These are phyloP conservation scores for Physella acuta DNA, from an alignment of 1,140 invertebrate genomes.

Conservation along the genomic window DNA sequence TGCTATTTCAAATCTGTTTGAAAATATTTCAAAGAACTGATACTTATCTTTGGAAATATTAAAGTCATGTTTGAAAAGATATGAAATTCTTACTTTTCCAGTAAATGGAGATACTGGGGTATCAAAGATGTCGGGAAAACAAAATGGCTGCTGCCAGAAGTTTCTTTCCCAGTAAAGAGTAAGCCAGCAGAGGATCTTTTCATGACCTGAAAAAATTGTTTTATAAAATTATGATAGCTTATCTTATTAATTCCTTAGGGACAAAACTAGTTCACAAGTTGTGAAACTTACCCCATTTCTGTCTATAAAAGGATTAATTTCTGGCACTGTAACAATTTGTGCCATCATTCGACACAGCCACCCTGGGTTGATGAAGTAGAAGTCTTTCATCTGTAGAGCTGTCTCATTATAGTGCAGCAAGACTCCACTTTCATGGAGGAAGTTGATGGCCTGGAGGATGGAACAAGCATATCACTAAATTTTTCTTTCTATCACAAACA, in stretches of 20 bases:
- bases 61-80: too few relatives aligned
- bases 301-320: conserved; percentile 93
- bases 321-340: conserved; percentile 93
- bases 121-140: conserved; percentile 45
- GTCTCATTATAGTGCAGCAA: conserved; percentile 96
- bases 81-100: conserved; percentile 48
- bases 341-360: conserved; percentile 98
- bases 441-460: conserved; percentile 62
- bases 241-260: background rate
- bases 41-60: too few relatives aligned
- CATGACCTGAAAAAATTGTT: conserved; percentile 68
- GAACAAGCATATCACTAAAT: background rate
- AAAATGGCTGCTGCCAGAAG: conserved; percentile 38
- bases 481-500: too few relatives aligned
- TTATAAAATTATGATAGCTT: background rate
- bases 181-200: conserved; percentile 87
- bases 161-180: conserved; percentile 75
- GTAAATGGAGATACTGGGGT: conserved; percentile 51
- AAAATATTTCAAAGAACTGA: conserved; percentile 20
- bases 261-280: too few relatives aligned
- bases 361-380: conserved; percentile 94
- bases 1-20: conserved; percentile 94
- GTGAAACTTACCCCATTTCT: conserved; percentile 65
- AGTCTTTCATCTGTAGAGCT: conserved; percentile 78
- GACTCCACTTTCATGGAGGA: conserved; percentile 66